phyloP scores from a whole-genome alignment of 2,113 vertebrate species.

The Bubo scandiacus region DNA sequence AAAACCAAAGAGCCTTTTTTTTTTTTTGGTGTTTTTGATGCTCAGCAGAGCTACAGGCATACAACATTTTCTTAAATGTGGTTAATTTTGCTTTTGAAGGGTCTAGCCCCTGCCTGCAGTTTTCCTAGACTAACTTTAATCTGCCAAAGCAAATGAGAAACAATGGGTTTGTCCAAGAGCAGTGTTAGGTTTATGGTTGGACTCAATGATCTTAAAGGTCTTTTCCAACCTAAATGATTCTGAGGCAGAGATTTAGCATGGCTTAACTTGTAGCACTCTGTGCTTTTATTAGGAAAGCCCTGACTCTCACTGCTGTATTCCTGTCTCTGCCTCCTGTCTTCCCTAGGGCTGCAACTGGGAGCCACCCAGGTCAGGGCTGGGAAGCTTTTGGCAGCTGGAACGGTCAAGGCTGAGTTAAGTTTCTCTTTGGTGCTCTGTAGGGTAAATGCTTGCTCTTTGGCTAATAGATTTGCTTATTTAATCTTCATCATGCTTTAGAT shows the following conservation, averaged over 20 bases:
- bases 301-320: not conserved
- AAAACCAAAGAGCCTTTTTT: not conserved
- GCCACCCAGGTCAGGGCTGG: not conserved
- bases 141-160: not conserved
- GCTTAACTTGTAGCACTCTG: not conserved
- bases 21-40: not conserved
- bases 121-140: not conserved
- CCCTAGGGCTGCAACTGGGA: not conserved
- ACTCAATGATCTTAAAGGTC: not conserved
- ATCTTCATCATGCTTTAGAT: not conserved
- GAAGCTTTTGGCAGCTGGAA: not conserved
- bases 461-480: not conserved
- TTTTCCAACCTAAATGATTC: not conserved
- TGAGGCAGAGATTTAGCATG: not conserved
- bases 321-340: not conserved
- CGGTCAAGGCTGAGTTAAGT: not conserved
- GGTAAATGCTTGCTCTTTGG: not conserved
- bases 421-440: not conserved
- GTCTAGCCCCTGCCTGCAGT: not conserved
- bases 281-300: not conserved
- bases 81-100: not conserved
- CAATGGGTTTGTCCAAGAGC: not conserved
- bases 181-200: not conserved
- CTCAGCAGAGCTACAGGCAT: not conserved
- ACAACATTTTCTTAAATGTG: not conserved